These are phyloP conservation scores for Drosophila arawakana DNA, from an alignment of 1,140 invertebrate species.

Conservation along the genomic window DNA sequence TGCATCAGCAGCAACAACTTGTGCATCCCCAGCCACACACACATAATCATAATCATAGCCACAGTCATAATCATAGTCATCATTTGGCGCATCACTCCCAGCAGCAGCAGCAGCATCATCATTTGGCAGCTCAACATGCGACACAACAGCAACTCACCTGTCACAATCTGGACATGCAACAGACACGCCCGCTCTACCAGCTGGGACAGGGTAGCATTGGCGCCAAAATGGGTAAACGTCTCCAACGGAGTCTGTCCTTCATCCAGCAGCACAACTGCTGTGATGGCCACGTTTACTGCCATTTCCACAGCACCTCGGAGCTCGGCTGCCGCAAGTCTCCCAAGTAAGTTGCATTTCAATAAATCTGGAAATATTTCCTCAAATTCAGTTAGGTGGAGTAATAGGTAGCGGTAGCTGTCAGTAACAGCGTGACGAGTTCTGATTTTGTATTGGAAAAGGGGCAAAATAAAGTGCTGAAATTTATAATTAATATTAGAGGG, in stretches of 20 bases:
- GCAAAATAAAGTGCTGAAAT: no score
- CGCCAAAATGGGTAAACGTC: slow-evolving; percentile 72
- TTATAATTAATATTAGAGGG: no score
- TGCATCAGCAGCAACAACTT: slow-evolving; percentile 39
- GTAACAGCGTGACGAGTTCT: no score
- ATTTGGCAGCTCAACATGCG: slow-evolving; percentile 45
- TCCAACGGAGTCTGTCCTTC: slow-evolving; percentile 83
- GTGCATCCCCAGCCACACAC: slow-evolving; percentile 25
- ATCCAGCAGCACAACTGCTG: slow-evolving; percentile 83
- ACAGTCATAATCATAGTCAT: slow-evolving; percentile 21
- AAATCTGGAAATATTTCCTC: neutral
- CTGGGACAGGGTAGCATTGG: slow-evolving; percentile 72
- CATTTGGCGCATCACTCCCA: slow-evolving; percentile 45
- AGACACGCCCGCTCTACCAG: slow-evolving; percentile 53
- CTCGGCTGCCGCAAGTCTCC: slow-evolving; percentile 72
- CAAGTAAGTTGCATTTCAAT: slow-evolving; percentile 59
- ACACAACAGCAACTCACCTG: slow-evolving; percentile 36
- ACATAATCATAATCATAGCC: slow-evolving; percentile 15
- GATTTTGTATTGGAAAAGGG: no score
- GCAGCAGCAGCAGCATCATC: slow-evolving; percentile 42
- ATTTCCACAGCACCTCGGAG: slow-evolving; percentile 75
- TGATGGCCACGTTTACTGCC: slow-evolving; percentile 74
- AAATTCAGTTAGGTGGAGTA: neutral
- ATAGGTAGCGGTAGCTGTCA: neutral
- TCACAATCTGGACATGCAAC: slow-evolving; percentile 36